These are phyloP conservation scores for Ariolimax columbianus DNA, from an alignment of 2,888 invertebrate species.

Conservation along the genomic window DNA sequence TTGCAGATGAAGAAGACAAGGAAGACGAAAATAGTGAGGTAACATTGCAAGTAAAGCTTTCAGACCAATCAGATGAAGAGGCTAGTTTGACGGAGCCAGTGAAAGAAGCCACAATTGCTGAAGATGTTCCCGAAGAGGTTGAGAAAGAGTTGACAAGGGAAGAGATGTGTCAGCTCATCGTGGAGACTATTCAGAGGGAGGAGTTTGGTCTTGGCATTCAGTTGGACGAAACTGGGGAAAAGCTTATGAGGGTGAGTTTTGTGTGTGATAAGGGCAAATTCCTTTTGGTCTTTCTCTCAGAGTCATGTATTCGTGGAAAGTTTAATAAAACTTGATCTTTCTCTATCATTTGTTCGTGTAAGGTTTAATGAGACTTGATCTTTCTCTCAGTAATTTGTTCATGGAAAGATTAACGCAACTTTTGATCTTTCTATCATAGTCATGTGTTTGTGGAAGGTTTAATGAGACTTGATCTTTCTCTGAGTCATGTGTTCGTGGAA, in stretches of 20 bases:
- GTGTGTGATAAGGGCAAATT: not conserved
- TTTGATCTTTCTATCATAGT: too few relatives aligned
- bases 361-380: too few relatives aligned
- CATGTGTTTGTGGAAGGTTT: too few relatives aligned
- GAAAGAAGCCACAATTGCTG: not conserved
- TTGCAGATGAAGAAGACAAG: not conserved
- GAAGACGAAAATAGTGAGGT: conserved; percentile 4
- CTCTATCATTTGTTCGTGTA: too few relatives aligned
- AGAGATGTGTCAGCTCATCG: conserved; percentile 57
- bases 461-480: too few relatives aligned
- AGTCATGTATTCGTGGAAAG: too few relatives aligned
- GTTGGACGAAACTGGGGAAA: conserved; percentile 72
- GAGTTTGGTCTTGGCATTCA: conserved; percentile 78
- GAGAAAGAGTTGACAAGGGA: conserved; percentile 39
- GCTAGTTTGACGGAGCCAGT: not conserved
- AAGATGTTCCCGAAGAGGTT: conserved; percentile 31
- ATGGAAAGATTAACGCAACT: too few relatives aligned
- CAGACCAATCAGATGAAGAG: conserved; percentile 28
- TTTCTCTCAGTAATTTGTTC: too few relatives aligned
- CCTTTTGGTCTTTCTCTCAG: too few relatives aligned
- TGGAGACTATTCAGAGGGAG: conserved; percentile 75
- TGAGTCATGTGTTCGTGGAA: too few relatives aligned
- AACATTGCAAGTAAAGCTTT: not conserved
- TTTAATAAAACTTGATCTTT: too few relatives aligned
- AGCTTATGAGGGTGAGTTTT: conserved; percentile 66